Base-by-base conservation (phyloP, 1,140 invertebrate genomes). In the Ladona fulva region DNA sequence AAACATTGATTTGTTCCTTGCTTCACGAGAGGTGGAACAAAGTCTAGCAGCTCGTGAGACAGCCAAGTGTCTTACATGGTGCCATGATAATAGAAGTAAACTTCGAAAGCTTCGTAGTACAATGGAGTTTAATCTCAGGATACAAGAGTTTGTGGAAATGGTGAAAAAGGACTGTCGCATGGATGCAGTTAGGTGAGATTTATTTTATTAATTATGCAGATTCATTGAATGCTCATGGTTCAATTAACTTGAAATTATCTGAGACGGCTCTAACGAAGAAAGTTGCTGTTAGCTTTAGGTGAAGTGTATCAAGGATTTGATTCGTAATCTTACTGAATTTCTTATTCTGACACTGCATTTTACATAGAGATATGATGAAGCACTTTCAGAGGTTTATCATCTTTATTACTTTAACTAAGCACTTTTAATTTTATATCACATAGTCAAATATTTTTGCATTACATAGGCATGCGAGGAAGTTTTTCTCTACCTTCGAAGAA, bases 51-150 rank as follows among this genome's bases (percentile, higher is more conserved):
- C 90, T 78, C 91, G 91, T 77, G 95, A 98, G 84, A 97, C 96
- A 8, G 87, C 88, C 5, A 94, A 94, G 81, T 98, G 97, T 83
- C 88, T 98, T n/a, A 89, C 92, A 76, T 99, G 97, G 97, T 98
- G 97, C 84, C 93, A 96, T 82, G 97, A 99, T 82, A 99, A 99
- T 87, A 94, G 95, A 84, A 97, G 96, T 5, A 99, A 98, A 84
- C 88, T 99, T 74, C 88, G 96, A 74, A 98, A 98, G 87, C 89
- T 97, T 77, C 94, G 95, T 82, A 94, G 93, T 24, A 94, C 90
- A 29, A 92, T 95, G 89, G 94, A 95, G 84, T 98, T 98, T 83
- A 96, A 97, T 84, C 88, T 99, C 77, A 89, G 96, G 25, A 92
- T 97, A 81, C 94, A 96, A 86, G 97, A 99, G 85, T 98, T 98